phyloP scores from a whole-genome alignment of 2,113 vertebrate species.

The Oryzias curvinotus region DNA sequence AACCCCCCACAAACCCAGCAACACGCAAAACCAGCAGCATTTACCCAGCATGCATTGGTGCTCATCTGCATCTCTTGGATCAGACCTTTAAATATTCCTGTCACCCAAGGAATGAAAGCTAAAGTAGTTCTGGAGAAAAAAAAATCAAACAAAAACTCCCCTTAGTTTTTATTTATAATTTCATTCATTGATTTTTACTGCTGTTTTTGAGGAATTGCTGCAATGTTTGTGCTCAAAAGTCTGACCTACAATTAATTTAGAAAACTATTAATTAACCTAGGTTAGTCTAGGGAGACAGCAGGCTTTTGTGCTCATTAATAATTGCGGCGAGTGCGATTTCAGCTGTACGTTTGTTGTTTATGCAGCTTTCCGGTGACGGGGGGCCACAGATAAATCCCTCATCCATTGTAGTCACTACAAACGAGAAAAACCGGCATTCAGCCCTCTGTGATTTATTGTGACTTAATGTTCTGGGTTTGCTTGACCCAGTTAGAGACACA shows the following conservation, averaged over 20 bases:
- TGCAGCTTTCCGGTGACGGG: constrained; percentile 3
- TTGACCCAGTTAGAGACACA: neutral
- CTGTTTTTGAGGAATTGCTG: too few relatives aligned
- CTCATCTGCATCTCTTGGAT: constrained; percentile 9
- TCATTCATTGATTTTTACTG: too few relatives aligned
- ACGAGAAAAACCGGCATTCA: neutral
- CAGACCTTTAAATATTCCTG: neutral
- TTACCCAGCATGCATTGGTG: constrained; percentile 20
- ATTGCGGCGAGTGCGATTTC: neutral
- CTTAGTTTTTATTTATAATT: too few relatives aligned
- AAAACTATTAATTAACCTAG: neutral
- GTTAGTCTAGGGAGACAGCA: neutral
- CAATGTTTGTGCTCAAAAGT: too few relatives aligned
- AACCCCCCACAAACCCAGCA: constrained; percentile 55
- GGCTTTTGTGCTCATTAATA: constrained; percentile 5
- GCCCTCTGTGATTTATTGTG: neutral
- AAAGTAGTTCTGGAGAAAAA: too few relatives aligned
- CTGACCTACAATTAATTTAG: too few relatives aligned
- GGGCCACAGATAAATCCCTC: constrained; percentile 10
- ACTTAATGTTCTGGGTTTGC: neutral
- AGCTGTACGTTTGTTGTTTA: constrained; percentile 7
- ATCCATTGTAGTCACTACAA: neutral
- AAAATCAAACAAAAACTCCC: too few relatives aligned
- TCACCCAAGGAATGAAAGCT: neutral
- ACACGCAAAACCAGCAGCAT: constrained; percentile 26